Conservation (phyloP, 2,797 vertebrate species). For the Salarias fasciatus region DNA sequence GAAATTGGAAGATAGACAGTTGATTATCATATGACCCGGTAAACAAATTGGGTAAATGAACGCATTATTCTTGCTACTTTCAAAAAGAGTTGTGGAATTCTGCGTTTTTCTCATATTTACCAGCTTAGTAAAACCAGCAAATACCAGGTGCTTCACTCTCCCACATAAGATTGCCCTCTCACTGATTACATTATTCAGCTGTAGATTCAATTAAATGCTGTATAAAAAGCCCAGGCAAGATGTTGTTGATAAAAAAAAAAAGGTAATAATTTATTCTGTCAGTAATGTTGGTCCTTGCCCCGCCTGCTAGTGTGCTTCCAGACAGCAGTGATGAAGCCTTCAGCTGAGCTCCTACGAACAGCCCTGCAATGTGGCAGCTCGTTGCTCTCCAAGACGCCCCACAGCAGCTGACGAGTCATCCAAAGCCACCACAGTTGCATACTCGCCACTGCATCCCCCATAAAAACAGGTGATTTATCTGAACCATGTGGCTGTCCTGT, state of each 20-base stretch:
- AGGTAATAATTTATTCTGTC: constrained; percentile 3
- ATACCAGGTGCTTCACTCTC: background rate
- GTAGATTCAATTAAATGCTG: background rate
- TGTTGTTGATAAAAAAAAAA: background rate
- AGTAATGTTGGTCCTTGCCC: background rate
- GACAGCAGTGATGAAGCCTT: constrained; percentile 40
- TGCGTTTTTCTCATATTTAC: too few species aligned
- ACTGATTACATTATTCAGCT: background rate
- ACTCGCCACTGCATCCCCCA: constrained; percentile 60
- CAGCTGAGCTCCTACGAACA: constrained; percentile 50
- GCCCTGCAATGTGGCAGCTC: constrained; percentile 53
- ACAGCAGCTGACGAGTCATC: constrained; percentile 72
- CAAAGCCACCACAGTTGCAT: constrained; percentile 55
- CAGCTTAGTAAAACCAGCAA: background rate
- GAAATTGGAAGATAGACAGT: background rate
- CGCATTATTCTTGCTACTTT: too few species aligned
- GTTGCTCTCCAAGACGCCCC: constrained; percentile 47
- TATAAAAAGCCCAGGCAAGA: background rate
- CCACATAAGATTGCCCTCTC: background rate
- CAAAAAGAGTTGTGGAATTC: too few species aligned
- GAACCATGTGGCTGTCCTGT: constrained; percentile 61
- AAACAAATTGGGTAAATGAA: too few species aligned
- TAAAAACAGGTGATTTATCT: constrained; percentile 76
- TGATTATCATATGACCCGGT: too few species aligned
- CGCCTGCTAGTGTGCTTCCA: constrained; percentile 9